phyloP scores from a whole-genome alignment of 2,888 invertebrate genomes.

The Apodemia mormo region DNA sequence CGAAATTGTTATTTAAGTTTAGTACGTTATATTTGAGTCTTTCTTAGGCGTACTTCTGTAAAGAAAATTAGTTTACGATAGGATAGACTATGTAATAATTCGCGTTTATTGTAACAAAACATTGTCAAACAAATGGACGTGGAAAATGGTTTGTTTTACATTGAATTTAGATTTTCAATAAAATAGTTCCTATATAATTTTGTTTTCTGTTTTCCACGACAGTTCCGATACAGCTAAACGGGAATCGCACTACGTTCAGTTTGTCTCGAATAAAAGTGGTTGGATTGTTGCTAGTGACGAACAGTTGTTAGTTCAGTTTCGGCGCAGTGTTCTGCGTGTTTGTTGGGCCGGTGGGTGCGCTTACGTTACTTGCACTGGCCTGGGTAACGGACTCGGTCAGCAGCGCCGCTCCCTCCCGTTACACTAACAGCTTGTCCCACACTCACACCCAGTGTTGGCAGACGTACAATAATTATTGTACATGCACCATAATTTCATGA shows the following conservation, averaged over 20 bases:
- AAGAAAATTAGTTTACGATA: background rate
- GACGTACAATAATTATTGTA: no score
- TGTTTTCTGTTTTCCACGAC: conserved; percentile 70
- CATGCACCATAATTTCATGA: no score
- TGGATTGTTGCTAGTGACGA: conserved; percentile 37
- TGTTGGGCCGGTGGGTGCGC: conserved; percentile 48
- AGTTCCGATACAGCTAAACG: conserved; percentile 29
- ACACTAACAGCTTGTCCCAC: conserved; percentile 24
- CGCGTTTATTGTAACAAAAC: conserved; percentile 8
- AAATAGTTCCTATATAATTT: conserved; percentile 56
- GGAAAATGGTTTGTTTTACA: conserved; percentile 58
- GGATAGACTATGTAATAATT: conserved; percentile 15
- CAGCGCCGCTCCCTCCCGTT: conserved; percentile 14
- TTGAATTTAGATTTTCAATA: conserved; percentile 51
- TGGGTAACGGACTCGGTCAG: conserved; percentile 10
- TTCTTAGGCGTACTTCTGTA: background rate
- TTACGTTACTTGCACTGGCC: conserved; percentile 37
- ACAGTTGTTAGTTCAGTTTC: conserved; percentile 43
- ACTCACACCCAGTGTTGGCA: background rate
- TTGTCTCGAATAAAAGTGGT: conserved; percentile 13
- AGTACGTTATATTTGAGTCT: background rate
- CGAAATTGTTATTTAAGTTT: conserved; percentile 2
- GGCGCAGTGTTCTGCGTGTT: conserved; percentile 4
- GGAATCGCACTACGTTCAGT: conserved; percentile 12
- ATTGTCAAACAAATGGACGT: conserved; percentile 42